phyloP scores from a whole-genome alignment of 2,888 invertebrate species.

The Dicycla oo region DNA sequence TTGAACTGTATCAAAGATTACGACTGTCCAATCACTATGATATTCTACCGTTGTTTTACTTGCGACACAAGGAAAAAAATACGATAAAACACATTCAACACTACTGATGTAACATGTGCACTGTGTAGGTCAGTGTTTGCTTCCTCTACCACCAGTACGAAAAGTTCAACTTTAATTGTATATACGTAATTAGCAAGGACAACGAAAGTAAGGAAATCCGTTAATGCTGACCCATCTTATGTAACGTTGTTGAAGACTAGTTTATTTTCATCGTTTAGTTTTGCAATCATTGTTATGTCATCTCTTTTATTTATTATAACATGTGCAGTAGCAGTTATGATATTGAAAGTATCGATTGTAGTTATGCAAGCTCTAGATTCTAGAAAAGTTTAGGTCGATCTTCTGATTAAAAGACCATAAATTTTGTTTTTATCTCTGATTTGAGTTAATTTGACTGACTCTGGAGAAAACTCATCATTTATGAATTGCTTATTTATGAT shows the following conservation, averaged over 20 bases:
- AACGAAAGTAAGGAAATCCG: constrained; percentile 80
- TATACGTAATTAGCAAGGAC: constrained; percentile 63
- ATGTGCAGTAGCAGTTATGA: constrained; percentile 38
- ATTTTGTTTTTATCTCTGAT: not conserved
- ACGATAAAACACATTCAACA: constrained; percentile 17
- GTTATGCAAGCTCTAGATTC: constrained; percentile 33
- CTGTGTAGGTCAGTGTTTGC: constrained; percentile 42
- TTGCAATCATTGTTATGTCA: constrained; percentile 68
- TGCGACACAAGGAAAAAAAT: constrained; percentile 46
- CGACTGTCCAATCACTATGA: not conserved
- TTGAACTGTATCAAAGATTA: not conserved
- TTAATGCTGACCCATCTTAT: constrained; percentile 73
- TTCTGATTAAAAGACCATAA: not conserved
- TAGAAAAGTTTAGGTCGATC: not conserved
- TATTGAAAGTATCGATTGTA: constrained; percentile 1
- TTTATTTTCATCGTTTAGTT: constrained; percentile 64
- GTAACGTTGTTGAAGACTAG: constrained; percentile 64
- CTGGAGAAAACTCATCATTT: not conserved
- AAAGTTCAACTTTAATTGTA: constrained; percentile 52
- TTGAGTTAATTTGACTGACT: no score
- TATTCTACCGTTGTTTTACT: not conserved
- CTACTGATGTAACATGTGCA: constrained; percentile 40
- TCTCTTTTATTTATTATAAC: constrained; percentile 48
- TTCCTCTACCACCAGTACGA: constrained; percentile 41
- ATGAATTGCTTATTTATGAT: not conserved